Conservation (phyloP, 2,113 vertebrate species). For the Acanthisitta chloris region DNA sequence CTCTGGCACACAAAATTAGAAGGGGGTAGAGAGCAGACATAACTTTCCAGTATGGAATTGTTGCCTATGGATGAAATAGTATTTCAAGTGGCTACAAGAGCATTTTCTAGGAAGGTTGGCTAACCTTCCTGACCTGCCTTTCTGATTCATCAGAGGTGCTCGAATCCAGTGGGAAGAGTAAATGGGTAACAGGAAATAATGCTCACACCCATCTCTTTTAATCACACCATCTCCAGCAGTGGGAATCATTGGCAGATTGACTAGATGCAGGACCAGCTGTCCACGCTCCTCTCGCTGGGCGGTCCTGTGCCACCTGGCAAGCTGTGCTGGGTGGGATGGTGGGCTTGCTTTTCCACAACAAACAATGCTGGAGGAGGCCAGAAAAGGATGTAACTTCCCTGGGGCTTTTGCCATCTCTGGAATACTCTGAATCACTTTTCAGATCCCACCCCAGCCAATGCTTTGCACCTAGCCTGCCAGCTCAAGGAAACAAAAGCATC, state of each 20-base stretch:
- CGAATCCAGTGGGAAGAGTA: not conserved
- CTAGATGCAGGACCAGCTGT: not conserved
- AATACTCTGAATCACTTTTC: not conserved
- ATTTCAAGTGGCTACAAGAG: not conserved
- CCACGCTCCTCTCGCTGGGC: not conserved
- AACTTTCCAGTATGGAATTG: not conserved
- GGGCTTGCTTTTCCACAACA: not conserved
- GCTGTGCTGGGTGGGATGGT: not conserved
- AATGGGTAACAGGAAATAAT: not conserved
- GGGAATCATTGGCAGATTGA: not conserved
- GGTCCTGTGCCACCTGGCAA: not conserved
- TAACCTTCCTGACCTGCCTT: not conserved
- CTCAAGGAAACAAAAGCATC: slow-evolving; percentile 6
- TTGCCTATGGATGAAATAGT: not conserved
- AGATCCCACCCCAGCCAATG: not conserved
- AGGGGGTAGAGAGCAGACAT: not conserved
- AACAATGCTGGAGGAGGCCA: not conserved
- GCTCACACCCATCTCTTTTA: not conserved
- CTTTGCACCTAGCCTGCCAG: slow-evolving; percentile 28
- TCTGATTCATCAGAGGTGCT: not conserved
- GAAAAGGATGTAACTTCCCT: not conserved
- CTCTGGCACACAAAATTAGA: not conserved
- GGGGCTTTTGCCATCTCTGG: not conserved
- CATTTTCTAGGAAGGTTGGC: not conserved
- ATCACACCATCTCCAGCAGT: not conserved